Evolutionary conservation across 2,888 invertebrate species (phyloP).

Genomic region (Orthosia incerta): DNA sequence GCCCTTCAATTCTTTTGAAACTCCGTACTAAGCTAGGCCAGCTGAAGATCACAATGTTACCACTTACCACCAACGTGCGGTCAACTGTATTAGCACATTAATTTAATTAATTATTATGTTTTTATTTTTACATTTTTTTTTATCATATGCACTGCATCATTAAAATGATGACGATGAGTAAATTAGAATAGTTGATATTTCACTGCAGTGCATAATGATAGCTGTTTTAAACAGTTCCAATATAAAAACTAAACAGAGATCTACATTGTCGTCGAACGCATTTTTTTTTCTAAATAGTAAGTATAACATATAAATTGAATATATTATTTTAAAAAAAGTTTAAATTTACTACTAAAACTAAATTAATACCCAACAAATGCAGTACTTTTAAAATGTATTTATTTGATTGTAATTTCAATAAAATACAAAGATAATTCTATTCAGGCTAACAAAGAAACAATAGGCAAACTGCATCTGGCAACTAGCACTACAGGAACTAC

Average conservation of each 20-base stretch:
- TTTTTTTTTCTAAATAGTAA: constrained; percentile 6
- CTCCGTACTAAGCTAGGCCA: background rate
- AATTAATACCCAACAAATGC: constrained; percentile 49
- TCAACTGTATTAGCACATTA: background rate
- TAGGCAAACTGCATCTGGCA: constrained; percentile 3
- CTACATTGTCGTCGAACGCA: constrained; percentile 11
- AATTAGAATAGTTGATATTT: background rate
- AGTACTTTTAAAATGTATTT: constrained; percentile 28
- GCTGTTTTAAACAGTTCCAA: constrained; percentile 27
- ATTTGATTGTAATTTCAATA: constrained; percentile 1
- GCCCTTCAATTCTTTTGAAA: background rate
- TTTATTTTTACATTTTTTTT: background rate
- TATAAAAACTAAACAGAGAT: constrained; percentile 33
- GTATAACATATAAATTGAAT: constrained; percentile 5
- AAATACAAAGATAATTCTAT: background rate
- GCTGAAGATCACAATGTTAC: background rate
- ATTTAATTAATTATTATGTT: background rate
- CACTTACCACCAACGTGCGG: background rate
- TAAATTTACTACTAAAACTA: constrained; percentile 21
- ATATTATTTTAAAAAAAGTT: background rate
- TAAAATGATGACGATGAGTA: background rate
- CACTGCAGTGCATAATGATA: constrained; percentile 11
- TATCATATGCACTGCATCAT: constrained; percentile 16
- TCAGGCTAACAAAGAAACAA: background rate
- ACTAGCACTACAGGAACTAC: background rate